Evolutionary conservation across 2,888 invertebrate species (phyloP).

Genomic region (Rhodophaea formosa): DNA sequence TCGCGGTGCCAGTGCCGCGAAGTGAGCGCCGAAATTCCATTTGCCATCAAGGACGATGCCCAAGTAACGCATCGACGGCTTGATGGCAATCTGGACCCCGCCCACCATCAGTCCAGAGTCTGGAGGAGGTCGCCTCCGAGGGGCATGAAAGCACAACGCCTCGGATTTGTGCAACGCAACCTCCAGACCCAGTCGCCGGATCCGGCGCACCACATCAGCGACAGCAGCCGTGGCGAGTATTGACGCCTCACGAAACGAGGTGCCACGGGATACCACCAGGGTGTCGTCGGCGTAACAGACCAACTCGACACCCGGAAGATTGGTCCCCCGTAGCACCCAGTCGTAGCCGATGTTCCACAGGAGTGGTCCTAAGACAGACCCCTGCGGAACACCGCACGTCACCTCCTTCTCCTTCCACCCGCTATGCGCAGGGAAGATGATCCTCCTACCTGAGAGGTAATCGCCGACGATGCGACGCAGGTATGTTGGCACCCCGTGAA

Average conservation of each 20-base stretch:
- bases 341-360: background rate
- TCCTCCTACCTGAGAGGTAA: slow-evolving; percentile 18
- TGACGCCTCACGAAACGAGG: background rate
- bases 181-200: slow-evolving; percentile 22
- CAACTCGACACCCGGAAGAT: background rate
- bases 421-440: background rate
- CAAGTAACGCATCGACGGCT: background rate
- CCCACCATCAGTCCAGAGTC: slow-evolving; percentile 16
- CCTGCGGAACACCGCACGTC: background rate
- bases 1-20: background rate
- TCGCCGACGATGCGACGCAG: slow-evolving; percentile 18
- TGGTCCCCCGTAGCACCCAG: background rate
- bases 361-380: background rate
- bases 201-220: slow-evolving; percentile 8
- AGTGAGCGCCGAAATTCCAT: too few species aligned
- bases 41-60: background rate
- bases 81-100: background rate
- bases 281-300: background rate
- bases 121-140: slow-evolving; percentile 15
- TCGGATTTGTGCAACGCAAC: slow-evolving; percentile 25
- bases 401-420: background rate
- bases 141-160: slow-evolving; percentile 21
- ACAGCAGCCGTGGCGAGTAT: background rate
- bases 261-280: background rate
- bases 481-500: slow-evolving; percentile 28